Conservation (phyloP, 92 coral and sea anemone species). For the Paragorgia papillata region DNA sequence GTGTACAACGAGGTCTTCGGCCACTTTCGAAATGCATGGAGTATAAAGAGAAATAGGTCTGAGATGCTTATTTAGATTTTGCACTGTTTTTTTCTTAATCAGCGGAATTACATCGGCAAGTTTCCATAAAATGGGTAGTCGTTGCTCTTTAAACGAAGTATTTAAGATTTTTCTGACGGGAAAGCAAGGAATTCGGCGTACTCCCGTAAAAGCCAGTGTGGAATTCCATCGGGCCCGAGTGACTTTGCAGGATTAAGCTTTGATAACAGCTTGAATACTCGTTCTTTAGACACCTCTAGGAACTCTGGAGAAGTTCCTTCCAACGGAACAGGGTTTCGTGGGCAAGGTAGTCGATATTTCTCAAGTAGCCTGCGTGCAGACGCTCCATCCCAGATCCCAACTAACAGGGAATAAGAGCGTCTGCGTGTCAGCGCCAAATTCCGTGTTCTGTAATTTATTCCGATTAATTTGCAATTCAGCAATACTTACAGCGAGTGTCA, state of each 20-base stretch:
- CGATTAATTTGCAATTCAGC: too few relatives aligned
- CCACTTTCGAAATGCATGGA: background rate
- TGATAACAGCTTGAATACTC: background rate
- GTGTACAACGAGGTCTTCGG: background rate
- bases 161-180: background rate
- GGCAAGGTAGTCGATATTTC: conserved; percentile 15
- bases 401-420: too few relatives aligned
- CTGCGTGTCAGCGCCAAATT: too few relatives aligned
- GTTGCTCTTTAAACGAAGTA: background rate
- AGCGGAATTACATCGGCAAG: background rate
- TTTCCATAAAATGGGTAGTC: background rate
- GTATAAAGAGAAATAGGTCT: background rate
- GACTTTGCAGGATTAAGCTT: conserved; percentile 31
- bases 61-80: background rate
- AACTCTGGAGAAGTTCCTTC: conserved; percentile 8
- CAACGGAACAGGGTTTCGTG: conserved; percentile 13
- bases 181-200: background rate
- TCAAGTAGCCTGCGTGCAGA: too few relatives aligned
- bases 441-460: too few relatives aligned
- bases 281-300: conserved; percentile 11
- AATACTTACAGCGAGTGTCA: too few relatives aligned
- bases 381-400: too few relatives aligned
- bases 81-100: background rate
- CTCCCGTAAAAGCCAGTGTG: conserved; percentile 27
- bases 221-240: conserved; percentile 45